phyloP scores from a whole-genome alignment of 2,113 vertebrate species.

The Choloepus hoffmanni region DNA sequence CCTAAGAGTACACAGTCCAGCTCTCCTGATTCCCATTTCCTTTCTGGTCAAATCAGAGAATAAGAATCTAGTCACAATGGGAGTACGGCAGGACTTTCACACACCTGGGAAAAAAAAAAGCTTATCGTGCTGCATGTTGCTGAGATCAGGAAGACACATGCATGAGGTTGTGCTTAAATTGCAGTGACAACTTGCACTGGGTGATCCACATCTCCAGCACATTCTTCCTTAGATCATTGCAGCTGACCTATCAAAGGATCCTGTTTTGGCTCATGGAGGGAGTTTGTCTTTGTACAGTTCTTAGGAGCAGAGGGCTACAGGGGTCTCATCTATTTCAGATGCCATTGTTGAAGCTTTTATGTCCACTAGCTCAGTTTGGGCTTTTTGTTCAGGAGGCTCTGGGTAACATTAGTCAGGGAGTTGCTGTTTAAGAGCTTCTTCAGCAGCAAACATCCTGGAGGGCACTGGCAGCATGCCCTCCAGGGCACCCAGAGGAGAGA shows the following conservation, averaged over 20 bases:
- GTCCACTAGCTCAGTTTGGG: background rate
- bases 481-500: background rate
- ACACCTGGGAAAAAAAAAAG: background rate
- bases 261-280: background rate
- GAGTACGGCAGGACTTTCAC: background rate
- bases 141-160: background rate
- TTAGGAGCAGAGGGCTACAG: background rate
- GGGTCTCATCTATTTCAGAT: background rate
- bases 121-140: fast-evolving
- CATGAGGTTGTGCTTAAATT: background rate
- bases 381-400: background rate
- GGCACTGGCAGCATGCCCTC: too few relatives aligned
- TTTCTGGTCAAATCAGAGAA: background rate
- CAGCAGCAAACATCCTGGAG: background rate
- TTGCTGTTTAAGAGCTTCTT: background rate
- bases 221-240: background rate
- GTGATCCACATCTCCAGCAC: background rate
- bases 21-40: background rate
- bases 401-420: background rate
- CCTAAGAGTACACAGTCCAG: background rate
- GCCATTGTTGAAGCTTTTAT: background rate
- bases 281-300: background rate
- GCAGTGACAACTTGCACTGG: background rate
- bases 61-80: background rate
- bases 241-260: background rate